Base-by-base conservation (phyloP, 2,113 vertebrate species). In the Pelusios castaneus region DNA sequence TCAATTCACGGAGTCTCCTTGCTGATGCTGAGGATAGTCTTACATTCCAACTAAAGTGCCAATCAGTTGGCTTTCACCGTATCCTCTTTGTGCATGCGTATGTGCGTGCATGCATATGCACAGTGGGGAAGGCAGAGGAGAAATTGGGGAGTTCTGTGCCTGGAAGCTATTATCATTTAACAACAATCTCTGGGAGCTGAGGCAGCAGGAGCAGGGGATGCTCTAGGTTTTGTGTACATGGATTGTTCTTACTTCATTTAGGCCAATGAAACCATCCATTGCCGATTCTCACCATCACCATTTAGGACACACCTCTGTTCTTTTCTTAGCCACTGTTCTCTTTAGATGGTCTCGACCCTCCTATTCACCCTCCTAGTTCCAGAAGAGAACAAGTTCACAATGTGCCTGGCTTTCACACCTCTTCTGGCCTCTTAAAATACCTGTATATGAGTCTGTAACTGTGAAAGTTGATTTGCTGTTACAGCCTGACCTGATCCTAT, bases 351-450 rank as follows among this genome's bases (percentile, higher is more conserved):
- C 41, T 45, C 41, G 27, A 76, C 13, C 73, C 22, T 45, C 25
- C n/a, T 41, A 41, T 21, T 41, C 67, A 41, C n/a, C 22, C 10
- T 73, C 67, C 12, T 76, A 45, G 12, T 76, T 25, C 41, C 41
- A 45, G 41, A 76, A 75, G 73, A 76, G 22, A 76, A 27, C 24
- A 41, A 45, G 22, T 76, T 76, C 41, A 76, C 41, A 76, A 12
- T 43, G 41, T 6, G 12, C 6, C 45, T 70, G 63, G n/a, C 17
- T 70, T n/a, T 38, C 63, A 70, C 5, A 19, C 34, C 63, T 70
- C 9, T 38, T 70, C 12, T 45, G 73, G 25, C 3, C 41, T 76
- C 73, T 29, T 29, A 27, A n/a, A 0, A 0, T 56, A n/a, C 17
- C 16, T 77, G 27, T 45, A 80, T 29, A 47, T 54, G 80, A 70